A percentile compares a stretch with the other conserved stretches of the same genome.
Conservation (phyloP, 2,113 vertebrate genomes). For the Pao palembangensis region DNA sequence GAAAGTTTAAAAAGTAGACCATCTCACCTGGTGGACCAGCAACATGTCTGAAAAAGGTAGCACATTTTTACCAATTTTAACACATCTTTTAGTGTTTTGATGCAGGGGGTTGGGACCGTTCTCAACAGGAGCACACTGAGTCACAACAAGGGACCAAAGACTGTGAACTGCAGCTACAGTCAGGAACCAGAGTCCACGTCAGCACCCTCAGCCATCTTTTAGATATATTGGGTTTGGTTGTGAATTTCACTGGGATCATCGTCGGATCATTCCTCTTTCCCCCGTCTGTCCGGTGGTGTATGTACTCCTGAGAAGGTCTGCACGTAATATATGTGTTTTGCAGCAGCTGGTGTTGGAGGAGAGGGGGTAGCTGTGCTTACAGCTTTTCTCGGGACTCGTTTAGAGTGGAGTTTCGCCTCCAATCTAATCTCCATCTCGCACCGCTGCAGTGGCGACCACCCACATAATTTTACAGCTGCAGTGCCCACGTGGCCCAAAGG, state of each 20-base stretch:
- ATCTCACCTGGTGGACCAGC: no score
- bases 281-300: slow-evolving; percentile 24
- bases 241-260: slow-evolving; percentile 57
- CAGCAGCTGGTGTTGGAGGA: not conserved
- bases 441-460: slow-evolving; percentile 41
- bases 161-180: not conserved
- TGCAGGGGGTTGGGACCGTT: no score
- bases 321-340: slow-evolving; percentile 30
- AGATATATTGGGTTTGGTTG: slow-evolving; percentile 29
- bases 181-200: no score
- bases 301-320: slow-evolving; percentile 34
- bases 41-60: no score
- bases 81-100: no score
- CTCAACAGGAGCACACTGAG: slow-evolving; percentile 41
- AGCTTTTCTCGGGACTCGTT: slow-evolving; percentile 57
- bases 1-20: no score
- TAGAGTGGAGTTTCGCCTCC: slow-evolving; percentile 58
- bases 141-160: slow-evolving; percentile 11
- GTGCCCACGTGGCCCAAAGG: slow-evolving; percentile 48
- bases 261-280: slow-evolving; percentile 48
- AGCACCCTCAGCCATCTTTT: slow-evolving; percentile 53
- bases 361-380: slow-evolving; percentile 57
- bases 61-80: no score
- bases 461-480: slow-evolving; percentile 53
- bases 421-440: slow-evolving; percentile 70